Evolutionary conservation across 2,797 vertebrate species (phyloP), one percentile per base, ranked within the genome.

Genomic region (Hipposideros larvatus): DNA sequence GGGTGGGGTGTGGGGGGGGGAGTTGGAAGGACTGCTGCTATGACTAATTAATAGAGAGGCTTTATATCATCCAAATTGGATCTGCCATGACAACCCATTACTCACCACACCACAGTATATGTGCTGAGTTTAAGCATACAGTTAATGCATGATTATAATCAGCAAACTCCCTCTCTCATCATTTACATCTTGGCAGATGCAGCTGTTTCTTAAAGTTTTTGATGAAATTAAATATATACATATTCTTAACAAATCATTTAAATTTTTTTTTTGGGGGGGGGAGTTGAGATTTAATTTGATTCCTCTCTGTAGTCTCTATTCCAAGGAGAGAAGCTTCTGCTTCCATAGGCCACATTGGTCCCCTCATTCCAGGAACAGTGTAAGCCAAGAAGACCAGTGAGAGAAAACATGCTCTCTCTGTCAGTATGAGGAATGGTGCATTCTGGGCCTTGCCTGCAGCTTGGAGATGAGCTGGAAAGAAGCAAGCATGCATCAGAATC

Each of bases 21-120:
- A 5, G 28, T 55, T 0, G 34, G n/a, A 83, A 57, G 46, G 31
- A 26, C 16, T 80, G 68, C 34, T 34, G 41, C 28, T 57, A 21
- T 92, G 46, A 55, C 86, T 91, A 74, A 87, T 94, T 94, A 90
- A 80, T 53, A 61, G 59, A 92, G 82, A 85, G 14, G 28, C 34
- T 53, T 80, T 84, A 68, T 73, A 55, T 95, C 65, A n/a, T 71
- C 48, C 94, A 43, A 93, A 88, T 71, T 73, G 46, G 28, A 87
- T 92, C 43, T 82, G 31, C 5, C 37, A 13, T 89, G 78, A 61
- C 13, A 82, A 61, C 63, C 11, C n/a, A 68, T 92, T 86, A 53
- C 24, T 82, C 41, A 95, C 21, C 70, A 28, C 9, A 63, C 15
- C 3, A 19, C 13, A 63, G 11, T 46, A 43, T 71, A 53, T 78